Evolutionary conservation across 1,140 invertebrate genomes (phyloP).

Genomic region (Bombus fervidus): DNA sequence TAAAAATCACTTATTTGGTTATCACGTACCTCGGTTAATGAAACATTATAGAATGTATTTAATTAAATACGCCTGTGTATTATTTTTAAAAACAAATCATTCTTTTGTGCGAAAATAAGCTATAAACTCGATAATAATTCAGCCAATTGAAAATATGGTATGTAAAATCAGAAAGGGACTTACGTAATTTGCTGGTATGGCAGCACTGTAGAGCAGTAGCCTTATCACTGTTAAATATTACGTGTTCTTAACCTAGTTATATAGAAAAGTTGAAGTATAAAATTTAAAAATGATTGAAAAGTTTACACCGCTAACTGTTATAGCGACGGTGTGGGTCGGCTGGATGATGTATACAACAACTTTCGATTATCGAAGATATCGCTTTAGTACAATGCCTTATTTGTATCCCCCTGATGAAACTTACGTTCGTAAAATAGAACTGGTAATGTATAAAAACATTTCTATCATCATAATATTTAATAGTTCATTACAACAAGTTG

Average conservation of each 20-base stretch:
- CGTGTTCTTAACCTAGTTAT: not conserved
- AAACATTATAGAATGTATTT: not conserved
- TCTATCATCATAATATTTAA: not conserved
- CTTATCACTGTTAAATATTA: not conserved
- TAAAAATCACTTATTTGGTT: not conserved
- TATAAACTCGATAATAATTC: not conserved
- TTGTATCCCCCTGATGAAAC: accelerated
- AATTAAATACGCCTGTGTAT: too few relatives aligned
- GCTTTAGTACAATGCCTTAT: accelerated
- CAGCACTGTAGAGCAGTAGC: not conserved
- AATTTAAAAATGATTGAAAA: not conserved
- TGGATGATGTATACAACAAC: accelerated
- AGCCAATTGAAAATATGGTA: not conserved
- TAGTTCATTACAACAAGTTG: not conserved
- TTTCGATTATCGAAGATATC: not conserved
- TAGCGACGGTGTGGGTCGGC: accelerated
- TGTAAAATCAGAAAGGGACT: not conserved
- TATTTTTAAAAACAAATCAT: not conserved
- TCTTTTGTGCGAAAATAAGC: not conserved
- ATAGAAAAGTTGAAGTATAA: not conserved
- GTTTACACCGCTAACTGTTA: accelerated
- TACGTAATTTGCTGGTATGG: not conserved
- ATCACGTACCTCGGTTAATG: not conserved
- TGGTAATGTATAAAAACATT: not conserved
- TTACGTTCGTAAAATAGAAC: not conserved